Percentiles rank a stretch among this genome's conserved stretches.
These are phyloP conservation scores for Celastrina argiolus DNA, from an alignment of 2,888 invertebrate species.

Conservation along the genomic window DNA sequence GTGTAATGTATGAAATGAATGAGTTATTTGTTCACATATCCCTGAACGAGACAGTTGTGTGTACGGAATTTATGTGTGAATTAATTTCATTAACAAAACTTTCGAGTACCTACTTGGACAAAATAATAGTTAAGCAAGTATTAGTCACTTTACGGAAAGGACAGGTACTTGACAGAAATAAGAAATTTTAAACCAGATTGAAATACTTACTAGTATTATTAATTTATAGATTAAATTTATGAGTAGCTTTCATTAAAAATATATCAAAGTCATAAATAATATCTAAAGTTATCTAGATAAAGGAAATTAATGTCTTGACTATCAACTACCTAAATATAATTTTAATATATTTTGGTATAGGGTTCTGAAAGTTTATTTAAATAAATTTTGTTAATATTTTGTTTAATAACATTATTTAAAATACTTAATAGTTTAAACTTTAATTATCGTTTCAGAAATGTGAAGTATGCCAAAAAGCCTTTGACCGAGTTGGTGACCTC, in stretches of 20 bases:
- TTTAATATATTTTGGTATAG: too few species aligned
- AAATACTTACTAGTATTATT: background rate
- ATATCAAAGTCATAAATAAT: too few species aligned
- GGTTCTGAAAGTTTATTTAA: background rate
- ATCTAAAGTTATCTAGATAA: too few species aligned
- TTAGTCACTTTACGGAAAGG: background rate
- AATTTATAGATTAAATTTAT: too few species aligned
- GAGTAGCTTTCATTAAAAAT: too few species aligned
- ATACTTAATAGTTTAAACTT: background rate
- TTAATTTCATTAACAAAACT: background rate
- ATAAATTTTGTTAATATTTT: background rate
- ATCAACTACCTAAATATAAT: too few species aligned
- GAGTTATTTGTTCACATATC: background rate
- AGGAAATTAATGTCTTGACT: too few species aligned
- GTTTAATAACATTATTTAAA: background rate
- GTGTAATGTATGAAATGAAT: background rate
- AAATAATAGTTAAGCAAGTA: background rate
- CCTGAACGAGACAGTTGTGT: background rate
- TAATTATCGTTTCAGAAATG: slow-evolving; percentile 48
- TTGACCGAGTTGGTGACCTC: slow-evolving; percentile 64
- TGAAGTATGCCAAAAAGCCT: slow-evolving; percentile 59
- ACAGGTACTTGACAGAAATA: background rate
- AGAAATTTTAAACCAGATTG: background rate
- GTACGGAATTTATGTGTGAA: background rate
- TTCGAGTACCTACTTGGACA: background rate